A percentile compares a stretch with the other conserved stretches of the same genome.
These are phyloP conservation scores for Bolinopsis microptera DNA, from an alignment of 37 sponge, comb jelly and placozoan species.

Conservation along the genomic window DNA sequence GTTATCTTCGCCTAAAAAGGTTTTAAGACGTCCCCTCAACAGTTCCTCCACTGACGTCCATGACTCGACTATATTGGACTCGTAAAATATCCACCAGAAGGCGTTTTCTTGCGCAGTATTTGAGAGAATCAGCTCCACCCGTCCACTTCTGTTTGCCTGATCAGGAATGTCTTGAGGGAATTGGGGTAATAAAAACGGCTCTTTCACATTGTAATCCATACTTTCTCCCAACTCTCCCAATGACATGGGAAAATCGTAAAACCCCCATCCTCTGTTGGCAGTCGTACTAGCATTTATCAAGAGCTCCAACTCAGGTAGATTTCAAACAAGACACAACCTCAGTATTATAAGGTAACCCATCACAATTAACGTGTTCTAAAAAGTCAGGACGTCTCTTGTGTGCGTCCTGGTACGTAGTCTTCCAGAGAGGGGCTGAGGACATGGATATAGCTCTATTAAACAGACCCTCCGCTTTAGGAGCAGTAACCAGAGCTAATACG, in stretches of 20 bases:
- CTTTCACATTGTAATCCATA: slow-evolving; percentile 32
- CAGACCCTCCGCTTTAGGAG: slow-evolving; percentile 15
- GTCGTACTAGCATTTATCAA: background rate
- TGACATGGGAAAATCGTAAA: slow-evolving; percentile 49
- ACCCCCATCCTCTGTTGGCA: slow-evolving; percentile 40
- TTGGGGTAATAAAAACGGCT: background rate
- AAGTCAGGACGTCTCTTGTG: slow-evolving; percentile 14
- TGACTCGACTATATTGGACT: background rate
- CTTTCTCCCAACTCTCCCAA: slow-evolving; percentile 21
- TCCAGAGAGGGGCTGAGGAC: slow-evolving; percentile 16
- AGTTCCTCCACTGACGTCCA: background rate
- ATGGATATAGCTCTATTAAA: background rate
- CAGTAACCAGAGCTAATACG: slow-evolving; percentile 3
- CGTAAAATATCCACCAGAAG: background rate
- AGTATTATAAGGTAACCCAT: background rate
- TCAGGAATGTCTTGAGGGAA: slow-evolving; percentile 49
- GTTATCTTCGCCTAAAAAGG: background rate
- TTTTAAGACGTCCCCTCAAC: background rate
- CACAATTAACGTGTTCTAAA: slow-evolving; percentile 14
- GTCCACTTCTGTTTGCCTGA: background rate
- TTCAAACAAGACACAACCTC: background rate
- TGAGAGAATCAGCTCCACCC: background rate
- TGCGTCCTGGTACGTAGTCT: background rate
- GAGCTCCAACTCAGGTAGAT: background rate
- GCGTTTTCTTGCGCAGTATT: slow-evolving; percentile 21